phyloP scores from a whole-genome alignment of 1,140 invertebrate genomes.

The Pseudomyrmex gracilis region DNA sequence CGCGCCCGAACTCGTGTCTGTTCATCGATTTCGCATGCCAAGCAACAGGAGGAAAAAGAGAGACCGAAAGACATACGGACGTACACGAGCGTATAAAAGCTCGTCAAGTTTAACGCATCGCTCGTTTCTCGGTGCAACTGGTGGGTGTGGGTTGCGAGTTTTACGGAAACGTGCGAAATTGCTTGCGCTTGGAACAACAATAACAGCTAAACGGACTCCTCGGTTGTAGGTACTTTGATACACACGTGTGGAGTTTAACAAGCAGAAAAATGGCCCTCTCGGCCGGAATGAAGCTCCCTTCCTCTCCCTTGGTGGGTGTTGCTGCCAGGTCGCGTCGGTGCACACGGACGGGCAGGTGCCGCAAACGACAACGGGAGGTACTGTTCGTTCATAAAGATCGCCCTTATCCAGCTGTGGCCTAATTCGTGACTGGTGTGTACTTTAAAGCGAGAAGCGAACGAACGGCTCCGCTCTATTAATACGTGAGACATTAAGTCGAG shows the following conservation, averaged over 20 bases:
- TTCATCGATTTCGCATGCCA: constrained; percentile 1
- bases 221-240: constrained; percentile 26
- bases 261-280: constrained; percentile 53
- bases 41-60: neutral
- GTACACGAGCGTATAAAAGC: neutral
- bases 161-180: constrained; percentile 16
- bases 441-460: constrained; percentile 25
- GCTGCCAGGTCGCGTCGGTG: neutral
- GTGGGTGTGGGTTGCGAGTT: constrained; percentile 13
- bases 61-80: too few species aligned
- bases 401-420: constrained; percentile 73
- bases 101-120: constrained; percentile 27
- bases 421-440: constrained; percentile 67
- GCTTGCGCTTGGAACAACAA: neutral
- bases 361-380: constrained; percentile 41
- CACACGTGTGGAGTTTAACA: constrained; percentile 31
- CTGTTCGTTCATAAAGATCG: constrained; percentile 64
- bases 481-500: constrained; percentile 57
- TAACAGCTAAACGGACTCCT: constrained; percentile 25
- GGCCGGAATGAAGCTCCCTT: constrained; percentile 32
- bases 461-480: constrained; percentile 64
- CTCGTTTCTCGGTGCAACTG: constrained; percentile 33
- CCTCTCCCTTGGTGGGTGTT: neutral
- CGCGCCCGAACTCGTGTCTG: neutral
- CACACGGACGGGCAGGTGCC: constrained; percentile 53